Evolutionary conservation across 2,888 invertebrate genomes (phyloP).

Genomic region (Metacarcinus magister): DNA sequence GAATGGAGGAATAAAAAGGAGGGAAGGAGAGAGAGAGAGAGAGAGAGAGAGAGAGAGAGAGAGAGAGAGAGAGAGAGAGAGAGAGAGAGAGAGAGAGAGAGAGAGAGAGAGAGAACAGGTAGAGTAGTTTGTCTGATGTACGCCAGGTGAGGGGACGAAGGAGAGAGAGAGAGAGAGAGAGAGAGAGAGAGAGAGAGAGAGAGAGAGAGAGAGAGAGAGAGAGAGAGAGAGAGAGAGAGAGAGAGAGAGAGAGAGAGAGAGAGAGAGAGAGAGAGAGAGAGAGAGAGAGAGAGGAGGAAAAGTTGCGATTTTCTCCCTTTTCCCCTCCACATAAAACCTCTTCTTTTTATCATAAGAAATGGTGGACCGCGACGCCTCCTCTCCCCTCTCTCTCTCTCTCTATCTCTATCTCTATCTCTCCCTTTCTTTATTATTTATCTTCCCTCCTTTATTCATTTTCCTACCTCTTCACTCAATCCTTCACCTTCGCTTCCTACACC

Average conservation of each 20-base stretch:
- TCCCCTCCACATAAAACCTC: no score
- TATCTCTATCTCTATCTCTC: not conserved
- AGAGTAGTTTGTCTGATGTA: not conserved
- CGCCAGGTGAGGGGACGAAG: not conserved
- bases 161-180: not conserved
- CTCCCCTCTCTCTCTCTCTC: not conserved
- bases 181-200: not conserved
- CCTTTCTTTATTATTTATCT: not conserved
- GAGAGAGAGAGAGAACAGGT: not conserved
- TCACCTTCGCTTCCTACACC: no score
- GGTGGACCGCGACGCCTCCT: not conserved
- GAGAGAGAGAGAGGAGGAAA: not conserved
- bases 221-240: no score
- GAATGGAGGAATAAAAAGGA: not conserved
- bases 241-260: no score
- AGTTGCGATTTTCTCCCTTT: not conserved
- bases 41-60: not conserved
- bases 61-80: not conserved
- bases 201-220: not conserved
- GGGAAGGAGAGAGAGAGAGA: not conserved
- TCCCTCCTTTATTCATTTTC: not conserved
- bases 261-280: no score
- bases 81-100: not conserved
- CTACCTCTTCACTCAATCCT: not conserved
- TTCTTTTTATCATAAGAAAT: not conserved